Conservation (phyloP, 2,888 invertebrate genomes). For the Therioaphis trifolii region DNA sequence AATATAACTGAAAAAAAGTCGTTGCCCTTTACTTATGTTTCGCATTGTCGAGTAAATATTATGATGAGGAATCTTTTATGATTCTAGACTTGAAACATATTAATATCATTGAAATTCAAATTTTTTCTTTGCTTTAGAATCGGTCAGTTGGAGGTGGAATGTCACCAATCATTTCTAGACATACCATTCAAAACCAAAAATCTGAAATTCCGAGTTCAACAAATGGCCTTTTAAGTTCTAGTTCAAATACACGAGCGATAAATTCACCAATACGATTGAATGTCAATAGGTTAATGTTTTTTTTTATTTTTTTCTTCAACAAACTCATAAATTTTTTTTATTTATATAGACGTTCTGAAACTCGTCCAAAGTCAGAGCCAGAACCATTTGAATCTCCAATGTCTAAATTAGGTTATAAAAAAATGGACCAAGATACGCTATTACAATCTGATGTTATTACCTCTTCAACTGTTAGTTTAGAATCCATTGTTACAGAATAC, state of each 20-base stretch:
- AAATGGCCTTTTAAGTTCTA: constrained; percentile 58
- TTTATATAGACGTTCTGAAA: constrained; percentile 36
- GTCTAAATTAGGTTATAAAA: constrained; percentile 58
- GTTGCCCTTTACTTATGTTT: constrained; percentile 70
- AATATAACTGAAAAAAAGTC: constrained; percentile 67
- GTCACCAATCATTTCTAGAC: constrained; percentile 45
- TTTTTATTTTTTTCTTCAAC: background rate
- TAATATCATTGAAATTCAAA: background rate
- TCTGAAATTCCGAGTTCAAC: constrained; percentile 64
- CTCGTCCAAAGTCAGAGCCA: constrained; percentile 30
- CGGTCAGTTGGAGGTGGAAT: constrained; percentile 56
- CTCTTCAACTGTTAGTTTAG: constrained; percentile 75
- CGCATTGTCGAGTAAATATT: constrained; percentile 60
- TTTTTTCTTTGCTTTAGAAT: constrained; percentile 48
- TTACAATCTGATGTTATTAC: constrained; percentile 41
- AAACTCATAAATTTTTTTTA: background rate
- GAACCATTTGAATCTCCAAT: constrained; percentile 47
- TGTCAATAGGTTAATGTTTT: constrained; percentile 42
- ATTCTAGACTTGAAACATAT: background rate
- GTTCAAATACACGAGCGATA: constrained; percentile 62
- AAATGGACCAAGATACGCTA: constrained; percentile 48
- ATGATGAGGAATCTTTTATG: background rate
- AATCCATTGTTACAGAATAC: constrained; percentile 95
- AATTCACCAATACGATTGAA: constrained; percentile 58
- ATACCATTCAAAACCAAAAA: constrained; percentile 41